A percentile compares a stretch with the other conserved stretches of the same genome.
These are phyloP conservation scores for Moxostoma hubbsi DNA, from an alignment of 2,797 vertebrate species.

Conservation along the genomic window DNA sequence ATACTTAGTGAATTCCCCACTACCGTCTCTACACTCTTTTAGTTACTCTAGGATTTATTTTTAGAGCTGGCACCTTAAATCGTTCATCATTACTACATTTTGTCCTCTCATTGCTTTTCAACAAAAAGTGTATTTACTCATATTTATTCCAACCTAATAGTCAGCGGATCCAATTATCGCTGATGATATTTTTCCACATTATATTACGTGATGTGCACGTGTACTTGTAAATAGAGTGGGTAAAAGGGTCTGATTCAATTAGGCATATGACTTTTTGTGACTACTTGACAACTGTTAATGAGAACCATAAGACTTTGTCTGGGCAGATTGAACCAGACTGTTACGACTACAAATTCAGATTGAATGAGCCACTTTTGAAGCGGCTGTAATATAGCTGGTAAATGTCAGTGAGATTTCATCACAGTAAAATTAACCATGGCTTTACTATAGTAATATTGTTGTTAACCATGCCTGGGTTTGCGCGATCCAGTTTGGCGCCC, in stretches of 20 bases:
- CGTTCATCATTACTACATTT: constrained; percentile 4
- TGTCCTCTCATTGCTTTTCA: constrained; percentile 10
- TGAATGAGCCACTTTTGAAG: not conserved
- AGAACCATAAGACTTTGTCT: constrained; percentile 39
- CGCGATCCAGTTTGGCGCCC: too few relatives aligned
- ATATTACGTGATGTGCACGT: constrained; percentile 66
- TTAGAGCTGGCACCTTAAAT: constrained; percentile 12
- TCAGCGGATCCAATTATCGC: constrained; percentile 70
- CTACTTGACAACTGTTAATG: constrained; percentile 48
- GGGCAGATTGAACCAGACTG: not conserved
- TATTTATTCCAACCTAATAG: constrained; percentile 58
- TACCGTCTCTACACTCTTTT: too few relatives aligned
- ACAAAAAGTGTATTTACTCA: constrained; percentile 53
- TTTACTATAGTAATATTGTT: too few relatives aligned
- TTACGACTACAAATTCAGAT: not conserved
- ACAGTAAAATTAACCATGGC: too few relatives aligned
- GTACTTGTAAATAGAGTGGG: constrained; percentile 60
- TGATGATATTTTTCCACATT: constrained; percentile 66
- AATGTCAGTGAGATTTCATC: too few relatives aligned
- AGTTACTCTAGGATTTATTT: not conserved
- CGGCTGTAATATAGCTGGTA: too few relatives aligned
- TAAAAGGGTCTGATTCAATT: constrained; percentile 63
- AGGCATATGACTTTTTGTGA: constrained; percentile 24
- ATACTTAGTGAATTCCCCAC: too few relatives aligned
- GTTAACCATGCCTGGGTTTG: not conserved